Percentiles rank a stretch among this genome's conserved stretches.
Conservation (phyloP, 2,888 invertebrate species). For the Prosapia bicincta region DNA sequence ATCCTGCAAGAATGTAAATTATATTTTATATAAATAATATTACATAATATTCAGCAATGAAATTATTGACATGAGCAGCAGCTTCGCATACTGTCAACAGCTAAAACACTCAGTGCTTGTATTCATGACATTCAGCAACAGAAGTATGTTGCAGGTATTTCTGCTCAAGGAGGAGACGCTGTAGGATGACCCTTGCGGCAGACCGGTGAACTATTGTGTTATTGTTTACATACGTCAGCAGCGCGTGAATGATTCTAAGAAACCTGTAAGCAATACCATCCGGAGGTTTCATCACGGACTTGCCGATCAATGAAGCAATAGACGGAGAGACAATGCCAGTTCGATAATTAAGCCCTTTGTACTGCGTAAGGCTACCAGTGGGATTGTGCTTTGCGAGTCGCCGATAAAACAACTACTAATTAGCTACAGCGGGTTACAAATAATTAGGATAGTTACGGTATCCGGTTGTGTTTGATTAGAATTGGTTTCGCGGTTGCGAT, state of each 20-base stretch:
- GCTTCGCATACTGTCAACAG: no score
- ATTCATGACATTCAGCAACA: no score
- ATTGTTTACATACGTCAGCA: not conserved
- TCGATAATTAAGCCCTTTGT: not conserved
- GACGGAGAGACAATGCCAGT: not conserved
- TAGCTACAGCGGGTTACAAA: not conserved
- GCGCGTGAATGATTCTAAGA: not conserved
- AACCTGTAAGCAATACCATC: not conserved
- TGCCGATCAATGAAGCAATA: not conserved
- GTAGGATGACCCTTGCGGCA: not conserved
- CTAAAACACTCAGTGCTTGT: no score
- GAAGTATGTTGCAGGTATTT: no score
- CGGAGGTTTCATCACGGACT: not conserved
- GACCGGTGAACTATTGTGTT: not conserved
- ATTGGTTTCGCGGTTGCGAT: no score
- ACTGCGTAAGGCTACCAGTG: not conserved
- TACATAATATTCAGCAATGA: no score
- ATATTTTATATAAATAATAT: no score
- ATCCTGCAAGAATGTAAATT: no score
- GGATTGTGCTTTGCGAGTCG: not conserved
- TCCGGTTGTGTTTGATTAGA: not conserved
- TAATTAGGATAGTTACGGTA: not conserved
- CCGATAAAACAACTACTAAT: not conserved
- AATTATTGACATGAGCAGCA: no score
- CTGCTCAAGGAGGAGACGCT: no score